phyloP scores from a whole-genome alignment of 2,113 vertebrate genomes.

The Gracilinanus agilis region DNA sequence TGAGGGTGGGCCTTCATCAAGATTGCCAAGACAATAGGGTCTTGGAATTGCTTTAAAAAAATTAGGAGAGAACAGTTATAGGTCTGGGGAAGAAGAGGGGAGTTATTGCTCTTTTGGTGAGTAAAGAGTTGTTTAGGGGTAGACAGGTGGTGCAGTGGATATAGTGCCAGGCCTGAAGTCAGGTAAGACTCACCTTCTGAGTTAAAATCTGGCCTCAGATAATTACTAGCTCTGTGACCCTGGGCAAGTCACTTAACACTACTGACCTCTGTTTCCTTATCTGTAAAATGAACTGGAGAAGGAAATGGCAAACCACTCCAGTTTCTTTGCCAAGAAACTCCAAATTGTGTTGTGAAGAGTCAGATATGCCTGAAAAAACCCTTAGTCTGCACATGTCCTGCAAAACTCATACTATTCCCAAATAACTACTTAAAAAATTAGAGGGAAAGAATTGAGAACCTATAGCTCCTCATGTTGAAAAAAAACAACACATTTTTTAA shows the following conservation, averaged over 20 bases:
- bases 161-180: neutral
- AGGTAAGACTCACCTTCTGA: neutral
- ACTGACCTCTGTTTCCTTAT: neutral
- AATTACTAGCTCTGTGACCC: neutral
- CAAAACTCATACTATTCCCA: neutral
- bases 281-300: neutral
- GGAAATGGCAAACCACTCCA: neutral
- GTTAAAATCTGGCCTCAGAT: neutral
- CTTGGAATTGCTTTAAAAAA: neutral
- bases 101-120: neutral
- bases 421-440: neutral
- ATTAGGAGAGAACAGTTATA: neutral
- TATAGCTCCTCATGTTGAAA: neutral
- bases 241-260: neutral
- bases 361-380: neutral
- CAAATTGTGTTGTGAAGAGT: neutral
- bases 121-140: neutral
- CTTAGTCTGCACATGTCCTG: too few relatives aligned
- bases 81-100: neutral
- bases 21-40: neutral
- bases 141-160: neutral
- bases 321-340: neutral
- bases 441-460: neutral
- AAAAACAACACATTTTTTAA: neutral
- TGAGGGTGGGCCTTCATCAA: neutral